phyloP scores from a whole-genome alignment of 2,888 invertebrate species.

The Andrena praecox region DNA sequence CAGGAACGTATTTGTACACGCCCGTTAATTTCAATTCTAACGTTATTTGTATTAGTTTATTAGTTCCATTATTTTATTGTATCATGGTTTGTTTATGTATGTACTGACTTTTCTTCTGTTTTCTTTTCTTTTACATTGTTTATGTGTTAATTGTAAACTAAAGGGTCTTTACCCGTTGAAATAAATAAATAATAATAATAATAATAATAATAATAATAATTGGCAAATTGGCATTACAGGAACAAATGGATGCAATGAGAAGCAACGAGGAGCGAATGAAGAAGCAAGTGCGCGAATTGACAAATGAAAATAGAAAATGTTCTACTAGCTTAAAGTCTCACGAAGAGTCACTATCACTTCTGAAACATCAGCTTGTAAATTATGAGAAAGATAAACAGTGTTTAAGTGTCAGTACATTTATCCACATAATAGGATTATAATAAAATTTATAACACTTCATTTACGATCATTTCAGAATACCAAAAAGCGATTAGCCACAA shows the following conservation, averaged over 20 bases:
- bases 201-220: too few species aligned
- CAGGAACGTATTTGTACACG: too few species aligned
- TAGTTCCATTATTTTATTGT: too few species aligned
- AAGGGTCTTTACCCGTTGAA: too few species aligned
- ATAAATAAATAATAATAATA: too few species aligned
- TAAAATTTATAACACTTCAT: not conserved
- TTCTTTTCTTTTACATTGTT: too few species aligned
- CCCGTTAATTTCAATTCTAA: too few species aligned
- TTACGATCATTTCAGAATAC: slow-evolving; percentile 85
- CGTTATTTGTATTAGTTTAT: too few species aligned
- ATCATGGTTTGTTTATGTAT: too few species aligned
- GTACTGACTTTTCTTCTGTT: too few species aligned
- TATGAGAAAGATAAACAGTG: slow-evolving; percentile 94
- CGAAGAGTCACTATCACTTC: slow-evolving; percentile 89
- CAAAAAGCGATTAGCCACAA: slow-evolving; percentile 85
- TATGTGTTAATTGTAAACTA: too few species aligned
- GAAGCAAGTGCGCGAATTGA: slow-evolving; percentile 89
- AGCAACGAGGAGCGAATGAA: slow-evolving; percentile 92
- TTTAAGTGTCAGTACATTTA: slow-evolving; percentile 86
- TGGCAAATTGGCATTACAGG: slow-evolving; percentile 81
- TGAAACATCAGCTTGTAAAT: slow-evolving; percentile 92
- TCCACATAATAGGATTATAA: not conserved
- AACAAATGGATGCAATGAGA: slow-evolving; percentile 91
- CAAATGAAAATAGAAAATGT: slow-evolving; percentile 90
- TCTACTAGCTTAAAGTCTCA: slow-evolving; percentile 91